Percentiles rank a stretch among this genome's conserved stretches.
Evolutionary conservation across 2,888 invertebrate genomes (phyloP).

Genomic region (Cotesia congregata): DNA sequence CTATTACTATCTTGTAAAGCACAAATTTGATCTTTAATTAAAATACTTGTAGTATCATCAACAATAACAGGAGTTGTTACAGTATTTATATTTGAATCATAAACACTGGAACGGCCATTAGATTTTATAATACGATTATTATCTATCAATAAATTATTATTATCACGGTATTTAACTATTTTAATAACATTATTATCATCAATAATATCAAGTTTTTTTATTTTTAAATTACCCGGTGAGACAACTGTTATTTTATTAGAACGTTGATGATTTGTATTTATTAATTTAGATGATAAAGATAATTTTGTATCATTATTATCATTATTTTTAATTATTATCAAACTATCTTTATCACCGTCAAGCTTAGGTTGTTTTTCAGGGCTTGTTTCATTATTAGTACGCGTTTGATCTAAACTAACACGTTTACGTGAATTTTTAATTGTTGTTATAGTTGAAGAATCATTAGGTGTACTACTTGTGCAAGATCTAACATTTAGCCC

Average conservation of each 20-base stretch:
- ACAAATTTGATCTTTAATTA: conserved; percentile 55
- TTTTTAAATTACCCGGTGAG: conserved; percentile 57
- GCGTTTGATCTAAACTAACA: conserved; percentile 53
- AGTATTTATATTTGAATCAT: neutral
- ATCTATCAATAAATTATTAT: conserved; percentile 33
- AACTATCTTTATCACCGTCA: conserved; percentile 35
- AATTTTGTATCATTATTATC: conserved; percentile 20
- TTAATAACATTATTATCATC: conserved; percentile 20
- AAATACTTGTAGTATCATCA: conserved; percentile 41
- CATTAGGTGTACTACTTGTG: conserved; percentile 47
- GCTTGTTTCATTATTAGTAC: conserved; percentile 59
- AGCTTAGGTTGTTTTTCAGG: conserved; percentile 66
- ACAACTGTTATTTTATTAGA: conserved; percentile 58
- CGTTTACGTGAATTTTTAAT: conserved; percentile 64
- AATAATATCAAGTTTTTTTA: conserved; percentile 52
- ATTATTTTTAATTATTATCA: neutral
- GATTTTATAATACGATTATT: conserved; percentile 1
- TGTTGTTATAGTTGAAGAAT: conserved; percentile 41
- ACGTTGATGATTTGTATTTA: conserved; percentile 13
- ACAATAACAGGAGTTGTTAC: neutral
- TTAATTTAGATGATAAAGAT: conserved; percentile 15
- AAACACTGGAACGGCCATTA: conserved; percentile 13
- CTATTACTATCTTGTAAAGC: conserved; percentile 50
- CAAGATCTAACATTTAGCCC: conserved; percentile 35
- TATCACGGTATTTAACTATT: conserved; percentile 48